A percentile compares a stretch with the other conserved stretches of the same genome.
Evolutionary conservation across 2,888 invertebrate species (phyloP).

Genomic region (Cataglyphis albicans): DNA sequence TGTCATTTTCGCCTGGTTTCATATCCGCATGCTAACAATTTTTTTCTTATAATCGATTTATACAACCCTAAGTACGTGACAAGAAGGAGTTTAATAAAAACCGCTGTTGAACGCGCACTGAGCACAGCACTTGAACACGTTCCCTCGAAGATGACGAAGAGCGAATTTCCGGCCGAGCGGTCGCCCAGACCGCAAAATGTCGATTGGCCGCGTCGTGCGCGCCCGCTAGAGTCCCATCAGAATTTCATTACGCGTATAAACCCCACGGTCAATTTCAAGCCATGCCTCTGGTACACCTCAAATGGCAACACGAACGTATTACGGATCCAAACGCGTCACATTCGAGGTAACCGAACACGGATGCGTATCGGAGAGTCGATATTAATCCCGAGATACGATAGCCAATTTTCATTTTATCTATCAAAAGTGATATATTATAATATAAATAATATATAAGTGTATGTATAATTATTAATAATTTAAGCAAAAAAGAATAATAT

Average conservation of each 20-base stretch:
- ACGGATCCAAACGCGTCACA: not conserved
- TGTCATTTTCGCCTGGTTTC: no score
- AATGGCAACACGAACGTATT: conserved; percentile 52
- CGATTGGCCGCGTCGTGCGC: conserved; percentile 64
- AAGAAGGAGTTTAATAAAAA: conserved; percentile 32
- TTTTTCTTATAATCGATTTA: not conserved
- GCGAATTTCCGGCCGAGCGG: conserved; percentile 68
- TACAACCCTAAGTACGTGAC: not conserved
- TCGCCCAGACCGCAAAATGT: conserved; percentile 67
- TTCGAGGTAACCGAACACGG: conserved; percentile 26
- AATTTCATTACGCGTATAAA: conserved; percentile 76
- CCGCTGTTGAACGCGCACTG: not conserved
- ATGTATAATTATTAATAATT: not conserved
- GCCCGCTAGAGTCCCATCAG: conserved; percentile 67
- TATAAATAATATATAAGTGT: conserved; percentile 2
- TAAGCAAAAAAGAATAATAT: not conserved
- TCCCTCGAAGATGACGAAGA: conserved; percentile 53
- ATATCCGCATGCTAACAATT: not conserved
- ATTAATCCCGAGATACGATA: conserved; percentile 34
- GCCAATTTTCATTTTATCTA: conserved; percentile 43
- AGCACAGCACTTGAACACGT: conserved; percentile 41
- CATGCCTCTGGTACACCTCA: conserved; percentile 63
- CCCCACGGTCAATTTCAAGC: conserved; percentile 69
- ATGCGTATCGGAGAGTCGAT: conserved; percentile 32
- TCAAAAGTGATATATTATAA: not conserved